Evolutionary conservation across 64 coral and sea anemone species (phyloP).

Genomic region (Porites lutea): DNA sequence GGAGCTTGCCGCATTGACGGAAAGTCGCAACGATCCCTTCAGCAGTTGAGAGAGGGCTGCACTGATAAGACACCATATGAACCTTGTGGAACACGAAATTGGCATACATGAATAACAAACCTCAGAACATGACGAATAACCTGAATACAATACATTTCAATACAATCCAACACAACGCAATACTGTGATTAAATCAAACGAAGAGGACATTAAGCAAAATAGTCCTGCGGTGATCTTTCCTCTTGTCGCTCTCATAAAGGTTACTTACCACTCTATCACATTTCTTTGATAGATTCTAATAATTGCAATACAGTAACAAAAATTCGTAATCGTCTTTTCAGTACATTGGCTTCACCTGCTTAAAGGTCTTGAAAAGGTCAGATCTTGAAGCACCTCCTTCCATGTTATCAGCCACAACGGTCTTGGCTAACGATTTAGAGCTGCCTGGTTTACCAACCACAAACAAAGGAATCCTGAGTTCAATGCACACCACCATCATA

Average conservation of each 20-base stretch:
- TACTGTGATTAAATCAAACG: too few species aligned
- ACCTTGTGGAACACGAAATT: slow-evolving; percentile 1
- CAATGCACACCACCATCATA: slow-evolving; percentile 87
- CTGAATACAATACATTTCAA: too few species aligned
- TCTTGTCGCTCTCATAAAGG: too few species aligned
- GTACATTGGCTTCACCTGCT: slow-evolving; percentile 45
- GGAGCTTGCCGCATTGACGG: slow-evolving; percentile 67
- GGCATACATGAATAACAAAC: too few species aligned
- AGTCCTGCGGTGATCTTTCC: too few species aligned
- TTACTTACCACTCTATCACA: too few species aligned
- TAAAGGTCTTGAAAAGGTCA: slow-evolving; percentile 78
- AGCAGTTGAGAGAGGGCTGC: slow-evolving; percentile 83
- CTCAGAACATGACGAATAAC: too few species aligned
- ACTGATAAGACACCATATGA: slow-evolving; percentile 77
- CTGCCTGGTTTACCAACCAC: slow-evolving; percentile 87
- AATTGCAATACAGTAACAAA: too few species aligned
- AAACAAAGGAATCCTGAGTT: slow-evolving; percentile 85
- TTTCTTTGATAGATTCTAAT: too few species aligned
- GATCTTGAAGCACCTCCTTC: slow-evolving; percentile 70
- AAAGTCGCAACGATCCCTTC: slow-evolving; percentile 82
- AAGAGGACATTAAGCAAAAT: too few species aligned
- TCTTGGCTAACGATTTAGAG: slow-evolving; percentile 88
- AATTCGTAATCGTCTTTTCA: too few species aligned
- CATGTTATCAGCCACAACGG: slow-evolving; percentile 89
- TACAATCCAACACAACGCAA: too few species aligned